Evolutionary conservation across 2,888 invertebrate genomes (phyloP), one percentile per base, ranked within the genome.

Genomic region (Creontiades dilutus): DNA sequence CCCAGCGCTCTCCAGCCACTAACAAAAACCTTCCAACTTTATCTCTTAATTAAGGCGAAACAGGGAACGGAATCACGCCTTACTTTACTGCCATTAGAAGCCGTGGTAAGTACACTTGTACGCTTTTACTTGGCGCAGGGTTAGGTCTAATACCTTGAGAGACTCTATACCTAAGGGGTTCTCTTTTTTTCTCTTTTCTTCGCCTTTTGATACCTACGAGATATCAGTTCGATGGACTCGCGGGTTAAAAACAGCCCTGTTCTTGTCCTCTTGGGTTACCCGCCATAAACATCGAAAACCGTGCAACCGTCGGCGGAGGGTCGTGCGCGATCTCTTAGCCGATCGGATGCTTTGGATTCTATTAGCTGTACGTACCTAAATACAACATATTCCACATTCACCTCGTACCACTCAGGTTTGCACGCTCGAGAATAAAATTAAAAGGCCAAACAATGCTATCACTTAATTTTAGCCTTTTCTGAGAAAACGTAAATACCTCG

Each of bases 101-200:
- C 86, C 55, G 85, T 57, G 86, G 86, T 86, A 86, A 86, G 86
- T 86, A 86, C 86, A 86, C 86, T 75, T 86, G 86, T 86, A 86
- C 46, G 68, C 57, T 85, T 81, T 81, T 82, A 82, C 82, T 52
- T 82, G 11, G 68, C 68, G 68, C 68, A 68, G 68, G 68, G 68
- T 68, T 68, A 27, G 68, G 68, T 68, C 23, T 23, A 68, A 68
- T 68, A 68, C 68, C 68, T 68, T 23, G 23, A 23, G 68, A 68
- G 68, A 68, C 23, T 3, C 3, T 23, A 19, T 23, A 68, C n/a
- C 61, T n/a, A 19, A 19, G n/a, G 37, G 37, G 37, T 37, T 37
- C 37, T 37, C 37, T 61, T 61, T 23, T 68, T 27, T 68, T 68
- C 23, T 68, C 12, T 19, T 68, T 23, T 23, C 23, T 68, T 68